Evolutionary conservation across 2,113 vertebrate genomes (phyloP), one percentile per base, ranked within the genome.

Genomic region (Mormoops blainvillei): DNA sequence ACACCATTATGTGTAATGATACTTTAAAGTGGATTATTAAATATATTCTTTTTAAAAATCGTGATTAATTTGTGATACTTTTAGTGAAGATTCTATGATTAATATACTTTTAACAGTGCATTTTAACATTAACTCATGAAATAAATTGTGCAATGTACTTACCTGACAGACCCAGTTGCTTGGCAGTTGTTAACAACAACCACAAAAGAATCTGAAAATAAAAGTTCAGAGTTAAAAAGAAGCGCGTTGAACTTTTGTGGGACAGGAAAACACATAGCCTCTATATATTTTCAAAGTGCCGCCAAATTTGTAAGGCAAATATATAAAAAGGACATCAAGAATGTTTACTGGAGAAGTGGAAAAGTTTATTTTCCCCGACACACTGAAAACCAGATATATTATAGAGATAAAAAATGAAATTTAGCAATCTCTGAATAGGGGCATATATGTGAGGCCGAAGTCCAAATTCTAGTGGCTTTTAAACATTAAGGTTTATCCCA

Each of bases 361-460:
- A 95, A 91, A 96, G 77, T 94, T 97, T 52, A 91, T 96, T 97
- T 97, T 96, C 56, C 45, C 65, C 89, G 86, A 65, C 82, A 89
- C 54, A 50, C 65, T 96, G 77, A 65, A 95, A 95, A 77, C 65
- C 65, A 93, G 82, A 88, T 93, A 85, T 94, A 85, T 92, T 87
- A 80, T 31, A 87, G 50, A 94, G 65, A 95, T 84, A 80, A 95
- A 95, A 93, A 94, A 93, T 45, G 36, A 70, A 95, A 96, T 95
- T 95, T 95, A 96, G 68, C 33, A 45, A 87, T 73, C 83, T 94
- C 67, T 92, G 91, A 91, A 11, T 89, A 61, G 12, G 67, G 54
- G 61, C 33, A 86, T 54, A 80, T 71, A 74, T 93, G 61, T 45
- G 68, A 73, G 26, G 28, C 54, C 87, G 38, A 95, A 80, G 61